These are phyloP conservation scores for Epinephelus coioides DNA, from an alignment of 2,797 vertebrate genomes.

Conservation along the genomic window DNA sequence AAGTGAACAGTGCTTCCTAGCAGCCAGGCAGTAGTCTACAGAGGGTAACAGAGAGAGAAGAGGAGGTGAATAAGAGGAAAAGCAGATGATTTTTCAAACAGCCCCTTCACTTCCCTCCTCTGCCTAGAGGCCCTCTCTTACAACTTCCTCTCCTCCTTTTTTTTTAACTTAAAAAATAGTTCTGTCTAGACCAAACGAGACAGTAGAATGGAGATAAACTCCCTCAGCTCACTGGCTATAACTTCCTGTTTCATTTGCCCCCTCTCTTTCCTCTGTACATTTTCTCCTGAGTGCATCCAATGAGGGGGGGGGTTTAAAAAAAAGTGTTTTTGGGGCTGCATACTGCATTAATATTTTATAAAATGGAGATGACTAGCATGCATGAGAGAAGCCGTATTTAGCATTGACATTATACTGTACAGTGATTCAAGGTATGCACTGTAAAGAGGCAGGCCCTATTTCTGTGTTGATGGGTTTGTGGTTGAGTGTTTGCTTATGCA, in stretches of 20 bases:
- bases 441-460: slow-evolving; percentile 24
- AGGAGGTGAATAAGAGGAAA: slow-evolving; percentile 55
- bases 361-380: slow-evolving; percentile 50
- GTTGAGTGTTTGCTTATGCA: slow-evolving; percentile 6
- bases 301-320: slow-evolving; percentile 18
- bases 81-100: slow-evolving; percentile 63
- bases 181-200: slow-evolving; percentile 49
- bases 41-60: slow-evolving; percentile 39
- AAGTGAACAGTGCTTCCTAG: slow-evolving; percentile 43
- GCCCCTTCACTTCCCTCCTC: slow-evolving; percentile 60
- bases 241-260: slow-evolving; percentile 54
- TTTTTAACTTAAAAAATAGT: slow-evolving; percentile 41
- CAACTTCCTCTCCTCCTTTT: slow-evolving; percentile 58
- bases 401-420: slow-evolving; percentile 26
- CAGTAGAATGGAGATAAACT: slow-evolving; percentile 49
- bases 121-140: slow-evolving; percentile 61
- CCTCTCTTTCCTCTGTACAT: slow-evolving; percentile 31
- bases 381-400: slow-evolving; percentile 40
- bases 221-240: slow-evolving; percentile 31
- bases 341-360: slow-evolving; percentile 52
- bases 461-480: slow-evolving; percentile 16
- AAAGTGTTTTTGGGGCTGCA: slow-evolving; percentile 28
- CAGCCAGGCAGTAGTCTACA: slow-evolving; percentile 51
- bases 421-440: slow-evolving; percentile 32
- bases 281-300: slow-evolving; percentile 48